Percentiles rank a stretch among this genome's conserved stretches.
Conservation (phyloP, 2,797 vertebrate genomes). For the Muscicapa striata region DNA sequence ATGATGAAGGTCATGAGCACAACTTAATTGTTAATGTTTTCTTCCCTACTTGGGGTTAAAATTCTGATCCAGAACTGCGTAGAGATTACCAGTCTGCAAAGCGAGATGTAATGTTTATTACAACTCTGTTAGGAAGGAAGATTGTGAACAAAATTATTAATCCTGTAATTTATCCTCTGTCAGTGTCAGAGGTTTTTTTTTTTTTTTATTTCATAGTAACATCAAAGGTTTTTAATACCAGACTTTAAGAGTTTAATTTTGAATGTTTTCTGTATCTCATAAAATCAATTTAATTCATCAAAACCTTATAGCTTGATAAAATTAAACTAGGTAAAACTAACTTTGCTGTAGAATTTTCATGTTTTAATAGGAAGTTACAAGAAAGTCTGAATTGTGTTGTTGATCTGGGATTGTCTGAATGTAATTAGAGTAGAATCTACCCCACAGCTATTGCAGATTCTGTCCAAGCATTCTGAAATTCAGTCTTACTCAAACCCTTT, state of each 20-base stretch:
- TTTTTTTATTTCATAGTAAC: not conserved
- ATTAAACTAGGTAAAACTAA: not conserved
- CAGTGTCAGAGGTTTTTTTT: fast-evolving
- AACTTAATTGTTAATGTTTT: not conserved
- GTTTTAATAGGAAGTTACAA: not conserved
- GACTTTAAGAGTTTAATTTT: not conserved
- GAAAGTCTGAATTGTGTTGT: not conserved
- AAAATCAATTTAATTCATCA: not conserved
- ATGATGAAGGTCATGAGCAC: not conserved
- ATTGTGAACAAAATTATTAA: not conserved
- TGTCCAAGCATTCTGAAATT: not conserved
- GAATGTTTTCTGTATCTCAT: not conserved
- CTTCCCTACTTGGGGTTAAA: not conserved
- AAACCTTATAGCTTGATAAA: not conserved
- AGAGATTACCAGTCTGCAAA: not conserved
- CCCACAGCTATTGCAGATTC: not conserved
- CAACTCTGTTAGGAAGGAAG: not conserved
- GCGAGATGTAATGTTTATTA: not conserved
- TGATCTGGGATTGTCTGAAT: not conserved
- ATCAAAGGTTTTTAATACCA: not conserved
- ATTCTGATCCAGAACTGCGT: not conserved
- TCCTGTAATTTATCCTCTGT: not conserved
- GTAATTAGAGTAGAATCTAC: not conserved
- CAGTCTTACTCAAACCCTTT: not conserved
- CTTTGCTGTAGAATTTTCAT: not conserved